Percentiles rank a stretch among this genome's conserved stretches.
These are phyloP conservation scores for Aquatica leii DNA, from an alignment of 2,888 invertebrate genomes.

Conservation along the genomic window DNA sequence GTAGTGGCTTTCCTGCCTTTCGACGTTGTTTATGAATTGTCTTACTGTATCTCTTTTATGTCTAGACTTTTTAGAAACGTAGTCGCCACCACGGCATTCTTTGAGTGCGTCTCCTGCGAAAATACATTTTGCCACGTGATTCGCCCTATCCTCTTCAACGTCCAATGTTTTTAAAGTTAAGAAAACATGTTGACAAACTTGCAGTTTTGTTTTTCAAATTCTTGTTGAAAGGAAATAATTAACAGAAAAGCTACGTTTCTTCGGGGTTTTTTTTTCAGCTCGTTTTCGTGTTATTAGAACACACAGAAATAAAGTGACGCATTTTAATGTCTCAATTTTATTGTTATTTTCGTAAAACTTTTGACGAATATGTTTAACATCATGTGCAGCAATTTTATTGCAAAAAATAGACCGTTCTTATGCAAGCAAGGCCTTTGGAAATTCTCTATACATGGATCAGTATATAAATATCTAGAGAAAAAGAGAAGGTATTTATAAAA, in stretches of 20 bases:
- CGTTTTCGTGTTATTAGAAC: neutral
- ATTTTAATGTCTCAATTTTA: neutral
- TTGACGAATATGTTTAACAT: neutral
- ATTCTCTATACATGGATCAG: no score
- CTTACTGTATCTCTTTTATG: neutral
- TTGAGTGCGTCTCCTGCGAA: neutral
- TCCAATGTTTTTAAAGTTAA: neutral
- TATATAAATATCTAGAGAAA: no score
- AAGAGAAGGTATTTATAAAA: no score
- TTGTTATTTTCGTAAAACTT: neutral
- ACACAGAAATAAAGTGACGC: neutral
- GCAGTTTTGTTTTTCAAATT: neutral
- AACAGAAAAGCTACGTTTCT: neutral
- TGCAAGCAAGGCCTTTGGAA: no score
- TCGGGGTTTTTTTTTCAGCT: neutral
- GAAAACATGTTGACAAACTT: conserved; percentile 6
- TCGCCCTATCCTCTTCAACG: conserved; percentile 12
- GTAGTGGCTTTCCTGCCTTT: conserved; percentile 7
- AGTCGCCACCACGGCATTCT: neutral
- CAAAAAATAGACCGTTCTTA: no score
- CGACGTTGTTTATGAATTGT: conserved; percentile 1
- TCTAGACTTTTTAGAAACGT: conserved; percentile 1
- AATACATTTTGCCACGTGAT: conserved; percentile 4
- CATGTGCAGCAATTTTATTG: no score
- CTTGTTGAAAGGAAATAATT: neutral